Evolutionary conservation across 2,888 invertebrate genomes (phyloP).

Genomic region (Parochlus steinenii): DNA sequence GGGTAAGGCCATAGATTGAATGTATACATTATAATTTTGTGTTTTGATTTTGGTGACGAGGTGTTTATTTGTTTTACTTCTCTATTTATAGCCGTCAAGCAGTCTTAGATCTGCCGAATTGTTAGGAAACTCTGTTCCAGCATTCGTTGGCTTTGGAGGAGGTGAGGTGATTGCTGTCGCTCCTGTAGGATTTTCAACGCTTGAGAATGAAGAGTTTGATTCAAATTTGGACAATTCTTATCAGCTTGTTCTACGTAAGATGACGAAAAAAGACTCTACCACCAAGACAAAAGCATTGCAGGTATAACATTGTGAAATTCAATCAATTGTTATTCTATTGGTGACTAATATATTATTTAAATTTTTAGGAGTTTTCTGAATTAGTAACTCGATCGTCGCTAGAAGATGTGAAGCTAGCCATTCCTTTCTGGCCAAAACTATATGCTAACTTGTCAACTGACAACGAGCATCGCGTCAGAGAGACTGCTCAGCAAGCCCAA

Average conservation of each 20-base stretch:
- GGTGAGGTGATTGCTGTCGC: constrained; percentile 42
- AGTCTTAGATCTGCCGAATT: constrained; percentile 80
- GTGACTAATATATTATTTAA: constrained; percentile 27
- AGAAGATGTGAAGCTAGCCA: constrained; percentile 48
- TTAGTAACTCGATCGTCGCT: constrained; percentile 46
- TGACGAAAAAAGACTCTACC: constrained; percentile 76
- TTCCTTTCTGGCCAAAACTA: constrained; percentile 71
- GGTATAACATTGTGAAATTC: not conserved
- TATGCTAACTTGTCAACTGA: constrained; percentile 64
- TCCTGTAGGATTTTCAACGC: constrained; percentile 33
- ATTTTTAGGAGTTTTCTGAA: constrained; percentile 61
- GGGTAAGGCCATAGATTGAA: too few species aligned
- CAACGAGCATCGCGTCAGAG: constrained; percentile 67
- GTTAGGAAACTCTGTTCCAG: constrained; percentile 38
- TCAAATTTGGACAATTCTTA: constrained; percentile 50
- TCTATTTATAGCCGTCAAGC: constrained; percentile 62
- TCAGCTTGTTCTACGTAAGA: constrained; percentile 65
- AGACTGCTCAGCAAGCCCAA: constrained; percentile 59
- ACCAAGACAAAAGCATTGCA: constrained; percentile 71
- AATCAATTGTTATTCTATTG: not conserved
- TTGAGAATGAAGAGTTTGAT: constrained; percentile 42
- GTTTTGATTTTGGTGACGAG: too few species aligned
- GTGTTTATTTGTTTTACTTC: constrained; percentile 12
- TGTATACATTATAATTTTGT: too few species aligned
- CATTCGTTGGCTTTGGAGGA: constrained; percentile 47